A percentile compares a stretch with the other conserved stretches of the same genome.
Evolutionary conservation across 2,797 vertebrate species (phyloP).

Genomic region (Molossus molossus): DNA sequence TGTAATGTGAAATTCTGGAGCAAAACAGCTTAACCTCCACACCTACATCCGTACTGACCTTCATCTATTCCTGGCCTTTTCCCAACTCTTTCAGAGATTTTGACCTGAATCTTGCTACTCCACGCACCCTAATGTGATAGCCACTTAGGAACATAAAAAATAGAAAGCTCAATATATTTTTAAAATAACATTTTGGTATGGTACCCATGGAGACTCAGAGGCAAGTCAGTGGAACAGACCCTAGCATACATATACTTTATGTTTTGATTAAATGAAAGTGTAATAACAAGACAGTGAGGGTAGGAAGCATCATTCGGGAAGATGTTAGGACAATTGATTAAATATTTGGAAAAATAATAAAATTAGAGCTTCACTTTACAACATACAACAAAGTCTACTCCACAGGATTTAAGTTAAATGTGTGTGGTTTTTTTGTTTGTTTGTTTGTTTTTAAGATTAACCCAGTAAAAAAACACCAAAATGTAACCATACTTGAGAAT

Average conservation of each 20-base stretch:
- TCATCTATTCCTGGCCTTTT: background rate
- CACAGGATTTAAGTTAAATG: constrained; percentile 22
- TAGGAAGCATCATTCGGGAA: background rate
- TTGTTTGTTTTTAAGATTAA: background rate
- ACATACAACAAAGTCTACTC: background rate
- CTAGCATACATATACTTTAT: background rate
- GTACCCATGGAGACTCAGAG: background rate
- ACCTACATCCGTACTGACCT: background rate
- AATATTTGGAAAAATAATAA: constrained; percentile 50
- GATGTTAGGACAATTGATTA: constrained; percentile 12
- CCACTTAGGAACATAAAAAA: constrained; percentile 41
- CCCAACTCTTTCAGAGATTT: background rate
- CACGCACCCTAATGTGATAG: background rate
- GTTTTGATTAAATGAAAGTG: constrained; percentile 57
- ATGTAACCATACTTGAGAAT: constrained; percentile 38
- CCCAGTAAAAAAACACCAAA: background rate
- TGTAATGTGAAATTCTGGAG: background rate
- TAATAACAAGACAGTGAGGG: constrained; percentile 13
- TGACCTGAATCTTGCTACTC: background rate
- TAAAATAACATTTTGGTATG: background rate
- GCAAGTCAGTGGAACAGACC: background rate
- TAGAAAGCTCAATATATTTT: background rate
- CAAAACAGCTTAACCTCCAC: background rate
- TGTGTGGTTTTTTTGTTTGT: background rate
- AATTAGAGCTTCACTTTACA: constrained; percentile 17